phyloP scores from a whole-genome alignment of 2,888 invertebrate species.

The Nomada ruficornis region DNA sequence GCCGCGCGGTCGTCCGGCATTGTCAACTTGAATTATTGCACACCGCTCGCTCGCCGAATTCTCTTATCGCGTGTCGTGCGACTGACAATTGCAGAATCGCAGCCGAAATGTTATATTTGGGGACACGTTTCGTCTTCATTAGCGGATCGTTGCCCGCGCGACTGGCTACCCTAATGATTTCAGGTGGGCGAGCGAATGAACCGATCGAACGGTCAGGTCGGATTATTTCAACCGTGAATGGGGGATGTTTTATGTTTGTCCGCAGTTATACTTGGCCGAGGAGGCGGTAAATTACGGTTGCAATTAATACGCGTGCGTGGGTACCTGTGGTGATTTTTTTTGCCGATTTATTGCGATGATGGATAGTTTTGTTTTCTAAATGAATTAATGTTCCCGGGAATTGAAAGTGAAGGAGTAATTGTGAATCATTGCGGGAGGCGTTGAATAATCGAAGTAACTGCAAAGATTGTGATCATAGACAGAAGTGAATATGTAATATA shows the following conservation, averaged over 20 bases:
- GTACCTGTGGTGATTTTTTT: not conserved
- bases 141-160: not conserved
- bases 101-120: constrained; percentile 48
- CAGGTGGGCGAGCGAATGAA: not conserved
- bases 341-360: no score
- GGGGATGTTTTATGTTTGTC: not conserved
- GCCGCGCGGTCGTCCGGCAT: constrained; percentile 47
- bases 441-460: no score
- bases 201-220: not conserved
- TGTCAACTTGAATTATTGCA: constrained; percentile 67
- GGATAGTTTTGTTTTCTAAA: no score
- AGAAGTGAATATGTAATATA: no score
- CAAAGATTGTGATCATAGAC: no score
- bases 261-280: not conserved
- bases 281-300: not conserved
- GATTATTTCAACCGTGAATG: not conserved
- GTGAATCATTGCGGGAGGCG: no score
- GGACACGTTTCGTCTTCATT: constrained; percentile 32
- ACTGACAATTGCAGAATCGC: constrained; percentile 52
- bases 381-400: no score
- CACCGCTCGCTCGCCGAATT: constrained; percentile 60
- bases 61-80: constrained; percentile 67
- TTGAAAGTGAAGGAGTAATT: no score
- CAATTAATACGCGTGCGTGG: not conserved
- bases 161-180: not conserved